These are phyloP conservation scores for Ahaetulla prasina DNA, from an alignment of 2,113 vertebrate genomes.

Conservation along the genomic window DNA sequence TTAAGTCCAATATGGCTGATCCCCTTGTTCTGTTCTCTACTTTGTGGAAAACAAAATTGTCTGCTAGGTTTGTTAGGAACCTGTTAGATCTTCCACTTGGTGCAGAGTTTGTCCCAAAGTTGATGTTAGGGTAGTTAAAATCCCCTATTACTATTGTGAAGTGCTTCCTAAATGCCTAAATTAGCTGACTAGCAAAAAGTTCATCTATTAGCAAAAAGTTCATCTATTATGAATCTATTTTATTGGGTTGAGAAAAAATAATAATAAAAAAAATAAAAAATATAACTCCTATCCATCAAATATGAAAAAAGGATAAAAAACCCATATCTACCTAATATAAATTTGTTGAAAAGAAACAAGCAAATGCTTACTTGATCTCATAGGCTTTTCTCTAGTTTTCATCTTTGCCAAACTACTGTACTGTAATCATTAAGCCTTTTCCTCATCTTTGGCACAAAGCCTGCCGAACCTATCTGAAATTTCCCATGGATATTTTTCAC, in stretches of 20 bases:
- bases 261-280: background rate
- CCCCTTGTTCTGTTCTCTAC: no score
- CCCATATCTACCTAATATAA: background rate
- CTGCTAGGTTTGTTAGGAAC: no score
- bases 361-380: background rate
- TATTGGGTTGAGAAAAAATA: background rate
- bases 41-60: no score
- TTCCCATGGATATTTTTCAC: background rate
- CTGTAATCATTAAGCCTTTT: background rate
- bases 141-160: no score
- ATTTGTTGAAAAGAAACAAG: background rate
- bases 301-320: background rate
- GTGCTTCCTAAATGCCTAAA: no score
- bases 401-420: background rate
- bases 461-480: background rate
- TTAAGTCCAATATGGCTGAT: no score
- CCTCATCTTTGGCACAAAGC: background rate
- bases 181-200: no score
- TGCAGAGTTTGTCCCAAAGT: no score
- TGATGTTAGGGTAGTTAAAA: no score
- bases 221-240: no score
- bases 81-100: no score
- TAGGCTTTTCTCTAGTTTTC: background rate
- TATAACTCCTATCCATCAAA: background rate
- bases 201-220: no score